Percentiles rank a stretch among this genome's conserved stretches.
Conservation (phyloP, 2,113 vertebrate genomes). For the Oreochromis spilurus region DNA sequence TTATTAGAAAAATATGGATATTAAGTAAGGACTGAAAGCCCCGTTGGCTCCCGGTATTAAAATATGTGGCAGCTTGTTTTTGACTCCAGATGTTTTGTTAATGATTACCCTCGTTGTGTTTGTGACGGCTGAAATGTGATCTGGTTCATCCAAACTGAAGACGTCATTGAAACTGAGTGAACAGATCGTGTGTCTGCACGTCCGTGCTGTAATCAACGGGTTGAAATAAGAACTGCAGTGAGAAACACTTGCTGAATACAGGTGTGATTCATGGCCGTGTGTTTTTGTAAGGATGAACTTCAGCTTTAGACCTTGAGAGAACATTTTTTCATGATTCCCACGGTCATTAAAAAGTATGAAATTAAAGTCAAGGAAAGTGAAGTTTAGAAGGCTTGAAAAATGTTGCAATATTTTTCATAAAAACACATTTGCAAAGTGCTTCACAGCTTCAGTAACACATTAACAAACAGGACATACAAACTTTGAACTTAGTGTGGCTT, state of each 20-base stretch:
- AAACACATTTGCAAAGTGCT: not conserved
- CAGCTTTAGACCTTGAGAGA: not conserved
- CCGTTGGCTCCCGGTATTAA: accelerated
- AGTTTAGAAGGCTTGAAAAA: not conserved
- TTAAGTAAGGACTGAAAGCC: not conserved
- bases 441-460: not conserved
- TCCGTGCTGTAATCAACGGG: not conserved
- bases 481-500: not conserved
- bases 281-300: not conserved
- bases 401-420: not conserved
- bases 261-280: not conserved
- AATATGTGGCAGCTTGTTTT: not conserved
- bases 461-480: not conserved
- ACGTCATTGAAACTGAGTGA: conserved; percentile 2
- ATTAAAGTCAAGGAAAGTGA: not conserved
- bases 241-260: not conserved
- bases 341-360: not conserved
- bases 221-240: not conserved
- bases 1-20: not conserved
- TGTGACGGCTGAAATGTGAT: not conserved
- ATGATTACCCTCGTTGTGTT: not conserved
- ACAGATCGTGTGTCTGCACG: conserved; percentile 1
- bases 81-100: not conserved
- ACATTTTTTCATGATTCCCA: not conserved
- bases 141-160: not conserved